These are phyloP conservation scores for Characodon lateralis DNA, from an alignment of 2,797 vertebrate species.

Conservation along the genomic window DNA sequence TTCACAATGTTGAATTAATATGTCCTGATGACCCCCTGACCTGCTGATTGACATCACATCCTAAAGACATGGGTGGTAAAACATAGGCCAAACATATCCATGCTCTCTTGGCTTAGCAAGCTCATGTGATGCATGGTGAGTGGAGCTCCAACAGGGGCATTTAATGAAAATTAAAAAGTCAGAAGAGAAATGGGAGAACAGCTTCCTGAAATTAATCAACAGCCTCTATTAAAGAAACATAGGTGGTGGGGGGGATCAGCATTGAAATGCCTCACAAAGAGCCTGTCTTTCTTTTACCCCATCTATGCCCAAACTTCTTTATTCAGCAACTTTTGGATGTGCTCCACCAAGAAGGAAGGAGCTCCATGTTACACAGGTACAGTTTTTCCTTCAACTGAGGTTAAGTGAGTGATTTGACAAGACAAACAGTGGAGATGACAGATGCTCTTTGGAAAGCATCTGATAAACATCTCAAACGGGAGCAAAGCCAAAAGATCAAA, in stretches of 20 bases:
- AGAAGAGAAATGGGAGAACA: conserved; percentile 66
- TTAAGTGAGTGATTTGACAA: conserved; percentile 53
- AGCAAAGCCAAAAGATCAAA: conserved; percentile 45
- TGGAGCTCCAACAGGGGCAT: conserved; percentile 67
- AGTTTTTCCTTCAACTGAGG: conserved; percentile 24
- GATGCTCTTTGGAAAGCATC: conserved; percentile 50
- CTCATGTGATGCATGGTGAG: conserved; percentile 61
- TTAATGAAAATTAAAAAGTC: conserved; percentile 73
- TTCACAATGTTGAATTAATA: conserved; percentile 68
- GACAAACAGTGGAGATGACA: conserved; percentile 49
- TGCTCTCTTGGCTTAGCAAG: conserved; percentile 56
- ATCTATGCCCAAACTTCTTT: conserved; percentile 52
- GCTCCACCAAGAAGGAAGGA: conserved; percentile 25
- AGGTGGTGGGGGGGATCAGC: conserved; percentile 59
- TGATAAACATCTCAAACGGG: conserved; percentile 48
- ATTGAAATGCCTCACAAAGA: conserved; percentile 70
- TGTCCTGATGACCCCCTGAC: conserved; percentile 69
- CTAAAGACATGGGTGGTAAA: conserved; percentile 74
- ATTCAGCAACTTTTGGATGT: conserved; percentile 54
- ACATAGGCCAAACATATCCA: conserved; percentile 39
- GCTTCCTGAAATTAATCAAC: conserved; percentile 72
- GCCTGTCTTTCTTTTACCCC: conserved; percentile 49
- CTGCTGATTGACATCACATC: conserved; percentile 75
- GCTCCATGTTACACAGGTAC: conserved; percentile 38
- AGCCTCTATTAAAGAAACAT: conserved; percentile 74